Base-by-base conservation (phyloP, 2,797 vertebrate species). In the Crenichthys baileyi region DNA sequence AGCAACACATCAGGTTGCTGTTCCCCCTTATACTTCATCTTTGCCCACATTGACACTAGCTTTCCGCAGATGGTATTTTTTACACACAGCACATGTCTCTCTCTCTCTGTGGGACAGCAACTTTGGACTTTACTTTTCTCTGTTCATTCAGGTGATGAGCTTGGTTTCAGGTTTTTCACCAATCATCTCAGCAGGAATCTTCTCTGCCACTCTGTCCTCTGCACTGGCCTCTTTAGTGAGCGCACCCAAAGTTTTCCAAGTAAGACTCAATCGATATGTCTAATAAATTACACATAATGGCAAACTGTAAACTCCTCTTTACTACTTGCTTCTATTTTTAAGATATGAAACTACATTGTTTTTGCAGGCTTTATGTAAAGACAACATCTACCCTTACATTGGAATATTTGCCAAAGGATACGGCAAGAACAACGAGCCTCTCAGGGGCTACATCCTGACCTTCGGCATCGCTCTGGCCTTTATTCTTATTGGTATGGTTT, bases 241-340 rank as follows among this genome's bases (percentile, higher is more conserved):
- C 58, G 98, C 98, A 5, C 98, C 98, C 1, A 99, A 99, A 93
- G 97, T 99, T 80, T 99, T 99, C 87, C 98, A 99, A 96, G 98
- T 98, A 90, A 92, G 93, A 5, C 1, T 2, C 0, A 0, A 50
- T 46, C 44, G 56, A 36, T 20, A 6, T 44, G 2, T 61, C 4
- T 20, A 41, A 48, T 1, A 1, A 44, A 48, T 50, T 31, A 1
- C 24, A 63, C 12, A 36, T 48, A 44, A 51, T 26, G 5, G 11
- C 18, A 24, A 68, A 13, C 16, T n/a, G 26, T 36, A 11, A 8
- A 5, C 6, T 15, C 7, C 24, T 26, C 5, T 48, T 48, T 55
- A 44, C 6, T 29, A 24, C 5, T 22, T 18, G 11, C 46, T n/a
- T 61, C 0, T 1, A 50, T 48, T n/a, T 0, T 39, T 60, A 72